Base-by-base conservation (phyloP, 2,113 vertebrate species). In the Sprattus sprattus region DNA sequence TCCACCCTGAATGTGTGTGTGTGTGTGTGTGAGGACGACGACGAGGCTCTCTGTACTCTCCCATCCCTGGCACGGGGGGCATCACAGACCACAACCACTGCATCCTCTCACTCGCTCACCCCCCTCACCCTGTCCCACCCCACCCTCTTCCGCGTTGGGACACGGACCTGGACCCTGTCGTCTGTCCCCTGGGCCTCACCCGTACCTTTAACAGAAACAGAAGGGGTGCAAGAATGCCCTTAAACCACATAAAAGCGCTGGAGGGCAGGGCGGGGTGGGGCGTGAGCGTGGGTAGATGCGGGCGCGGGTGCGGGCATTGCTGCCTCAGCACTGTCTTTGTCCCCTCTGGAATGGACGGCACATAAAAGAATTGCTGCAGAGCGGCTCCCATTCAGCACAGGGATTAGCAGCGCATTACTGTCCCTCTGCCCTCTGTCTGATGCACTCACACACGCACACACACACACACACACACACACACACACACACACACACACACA, bases 321-420 rank as follows among this genome's bases (percentile, higher is more conserved):
- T 93, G 90, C 84, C 93, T 96, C 94, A 95, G 95, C 94, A 83
- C 60, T 87, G 84, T 78, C 85, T 88, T 94, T 90, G 88, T 94
- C 92, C 90, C 85, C 88, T 64, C 84, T 88, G 88, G 91, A 90
- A 92, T 92, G 90, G 85, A 87, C 91, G 90, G 91, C 92, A 93
- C 91, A 95, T 92, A 93, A 93, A 94, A 94, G 92, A 94, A 91
- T 54, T 94, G 93, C 93, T 94, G 91, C 44, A 85, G 84, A 86
- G 91, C 92, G 94, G 91, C 92, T 95, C 93, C 93, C 93, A 90
- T 96, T 95, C 92, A 93, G 86, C 0, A 83, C 0, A 0, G 94
- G 82, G 95, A 96, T 97, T 96, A 96, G 93, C 87, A 60, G 81
- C 89, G 91, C 82, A 84, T 93, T 88, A 92, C 80, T 82, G 81